Percentiles rank a stretch among this genome's conserved stretches.
These are phyloP conservation scores for Sebastes trivittatus DNA, from an alignment of 2,797 vertebrate genomes.

Conservation along the genomic window DNA sequence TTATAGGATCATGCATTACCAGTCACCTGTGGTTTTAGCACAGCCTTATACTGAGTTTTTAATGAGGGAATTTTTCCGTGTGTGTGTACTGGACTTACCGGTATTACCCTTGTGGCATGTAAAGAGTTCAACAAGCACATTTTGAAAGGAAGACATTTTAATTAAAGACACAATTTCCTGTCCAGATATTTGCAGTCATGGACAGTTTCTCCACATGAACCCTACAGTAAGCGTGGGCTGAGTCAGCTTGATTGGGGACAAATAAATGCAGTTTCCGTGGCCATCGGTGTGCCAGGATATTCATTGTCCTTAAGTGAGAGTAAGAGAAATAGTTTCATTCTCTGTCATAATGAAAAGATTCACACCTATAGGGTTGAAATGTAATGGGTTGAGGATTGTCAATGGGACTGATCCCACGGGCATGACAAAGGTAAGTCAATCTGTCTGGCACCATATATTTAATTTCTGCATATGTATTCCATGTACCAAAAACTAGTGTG, in stretches of 20 bases:
- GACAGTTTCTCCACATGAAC: constrained; percentile 45
- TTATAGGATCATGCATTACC: background rate
- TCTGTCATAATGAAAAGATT: constrained; percentile 7
- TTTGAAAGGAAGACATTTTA: constrained; percentile 47
- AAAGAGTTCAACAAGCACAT: constrained; percentile 34
- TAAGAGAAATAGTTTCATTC: constrained; percentile 1
- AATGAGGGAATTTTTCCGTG: background rate
- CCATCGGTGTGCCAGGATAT: constrained; percentile 15
- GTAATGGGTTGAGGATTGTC: background rate
- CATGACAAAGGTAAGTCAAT: background rate
- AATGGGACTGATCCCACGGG: constrained; percentile 11
- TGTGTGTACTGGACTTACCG: background rate
- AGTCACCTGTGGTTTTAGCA: background rate
- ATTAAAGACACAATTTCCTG: constrained; percentile 42
- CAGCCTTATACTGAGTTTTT: background rate
- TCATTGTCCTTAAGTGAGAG: constrained; percentile 7
- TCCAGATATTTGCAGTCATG: constrained; percentile 51
- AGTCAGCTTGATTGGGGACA: constrained; percentile 63
- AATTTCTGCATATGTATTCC: background rate
- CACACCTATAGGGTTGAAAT: background rate
- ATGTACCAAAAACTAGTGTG: background rate
- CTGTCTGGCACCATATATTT: background rate
- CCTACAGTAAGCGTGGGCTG: constrained; percentile 22
- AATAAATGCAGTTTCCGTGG: constrained; percentile 32
- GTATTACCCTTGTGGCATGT: constrained; percentile 5